Evolutionary conservation across 2,113 vertebrate species (phyloP).

Genomic region (Pygathrix nemaeus): DNA sequence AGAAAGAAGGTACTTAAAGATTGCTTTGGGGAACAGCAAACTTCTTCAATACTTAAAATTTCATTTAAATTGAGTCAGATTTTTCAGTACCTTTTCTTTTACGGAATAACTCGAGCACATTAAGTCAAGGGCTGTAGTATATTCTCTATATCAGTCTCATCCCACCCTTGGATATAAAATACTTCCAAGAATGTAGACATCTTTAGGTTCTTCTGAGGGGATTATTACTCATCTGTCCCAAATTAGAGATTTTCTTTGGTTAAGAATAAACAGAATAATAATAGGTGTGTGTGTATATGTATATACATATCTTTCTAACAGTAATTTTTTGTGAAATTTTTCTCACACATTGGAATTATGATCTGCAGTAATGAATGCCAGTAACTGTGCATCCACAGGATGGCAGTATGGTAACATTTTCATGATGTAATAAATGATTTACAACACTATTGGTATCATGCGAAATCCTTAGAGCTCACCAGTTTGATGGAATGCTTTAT

Average conservation of each 20-base stretch:
- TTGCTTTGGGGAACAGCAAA: neutral
- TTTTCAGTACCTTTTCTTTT: constrained; percentile 10
- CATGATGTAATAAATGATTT: constrained; percentile 76
- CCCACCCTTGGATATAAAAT: neutral
- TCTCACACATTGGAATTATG: neutral
- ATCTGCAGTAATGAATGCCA: constrained; percentile 1
- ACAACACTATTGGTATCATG: constrained; percentile 33
- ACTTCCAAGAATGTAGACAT: neutral
- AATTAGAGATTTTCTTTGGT: neutral
- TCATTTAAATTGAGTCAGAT: neutral
- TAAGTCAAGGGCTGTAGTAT: neutral
- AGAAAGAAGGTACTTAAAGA: neutral
- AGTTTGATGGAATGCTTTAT: constrained; percentile 51
- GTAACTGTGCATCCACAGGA: constrained; percentile 83
- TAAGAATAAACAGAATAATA: neutral
- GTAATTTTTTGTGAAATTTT: constrained; percentile 3
- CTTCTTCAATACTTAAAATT: neutral
- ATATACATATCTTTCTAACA: neutral
- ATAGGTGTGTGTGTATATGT: neutral
- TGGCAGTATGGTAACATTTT: constrained; percentile 84
- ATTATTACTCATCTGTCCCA: neutral
- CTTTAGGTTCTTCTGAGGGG: constrained; percentile 35
- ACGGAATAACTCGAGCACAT: neutral
- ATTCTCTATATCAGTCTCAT: neutral
- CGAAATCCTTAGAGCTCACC: constrained; percentile 46